Evolutionary conservation across 2,797 vertebrate genomes (phyloP).

Genomic region (Silurus lanzhouensis): DNA sequence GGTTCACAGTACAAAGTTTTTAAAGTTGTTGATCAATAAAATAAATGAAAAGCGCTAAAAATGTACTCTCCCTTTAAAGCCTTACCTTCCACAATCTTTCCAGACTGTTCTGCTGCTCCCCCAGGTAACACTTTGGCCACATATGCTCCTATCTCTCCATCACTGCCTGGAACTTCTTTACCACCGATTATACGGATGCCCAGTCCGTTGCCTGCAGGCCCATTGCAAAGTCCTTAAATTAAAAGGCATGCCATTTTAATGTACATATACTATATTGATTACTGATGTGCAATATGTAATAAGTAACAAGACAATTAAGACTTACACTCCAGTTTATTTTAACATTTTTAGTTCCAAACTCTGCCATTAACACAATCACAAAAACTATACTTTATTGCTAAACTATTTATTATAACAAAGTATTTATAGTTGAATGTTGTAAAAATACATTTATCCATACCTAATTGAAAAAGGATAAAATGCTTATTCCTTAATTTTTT

Average conservation of each 20-base stretch:
- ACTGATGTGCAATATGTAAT: not conserved
- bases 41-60: not conserved
- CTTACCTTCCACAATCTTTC: slow-evolving; percentile 95
- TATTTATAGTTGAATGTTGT: not conserved
- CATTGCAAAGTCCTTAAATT: slow-evolving; percentile 9
- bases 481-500: not conserved
- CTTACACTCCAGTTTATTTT: not conserved
- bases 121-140: slow-evolving; percentile 95
- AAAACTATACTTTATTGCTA: not conserved
- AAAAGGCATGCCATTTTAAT: slow-evolving; percentile 9
- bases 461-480: not conserved
- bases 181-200: slow-evolving; percentile 95
- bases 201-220: slow-evolving; percentile 77
- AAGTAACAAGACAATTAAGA: not conserved
- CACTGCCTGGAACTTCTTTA: slow-evolving; percentile 92
- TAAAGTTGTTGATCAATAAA: slow-evolving; percentile 4
- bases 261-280: not conserved
- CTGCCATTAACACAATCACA: not conserved
- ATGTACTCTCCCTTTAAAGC: not conserved
- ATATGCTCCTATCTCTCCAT: slow-evolving; percentile 93
- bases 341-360: not conserved
- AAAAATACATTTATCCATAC: not conserved
- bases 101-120: slow-evolving; percentile 91
- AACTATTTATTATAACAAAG: not conserved
- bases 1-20: not conserved